These are phyloP conservation scores for Polypedilum pembai DNA, from an alignment of 1,140 invertebrate species.

Conservation along the genomic window DNA sequence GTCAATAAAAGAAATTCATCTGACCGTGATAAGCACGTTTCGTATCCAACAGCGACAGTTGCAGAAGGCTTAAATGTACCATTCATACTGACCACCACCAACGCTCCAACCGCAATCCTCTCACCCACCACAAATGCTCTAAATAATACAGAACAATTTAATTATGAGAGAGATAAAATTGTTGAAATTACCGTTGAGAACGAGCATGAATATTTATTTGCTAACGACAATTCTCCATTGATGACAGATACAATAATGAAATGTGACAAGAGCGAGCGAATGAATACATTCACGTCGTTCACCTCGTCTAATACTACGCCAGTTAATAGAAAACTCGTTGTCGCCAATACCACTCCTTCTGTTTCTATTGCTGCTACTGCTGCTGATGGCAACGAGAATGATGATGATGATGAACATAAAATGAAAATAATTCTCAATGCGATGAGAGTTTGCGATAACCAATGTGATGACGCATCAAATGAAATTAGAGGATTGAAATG, in stretches of 20 bases:
- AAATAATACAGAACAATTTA: conserved; percentile 24
- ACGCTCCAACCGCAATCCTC: too few relatives aligned
- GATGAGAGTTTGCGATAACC: background rate
- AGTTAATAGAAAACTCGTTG: too few relatives aligned
- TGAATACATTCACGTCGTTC: too few relatives aligned
- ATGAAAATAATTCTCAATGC: background rate
- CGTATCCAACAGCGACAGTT: background rate
- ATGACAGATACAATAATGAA: background rate
- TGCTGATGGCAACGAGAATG: background rate
- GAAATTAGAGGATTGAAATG: conserved; percentile 12
- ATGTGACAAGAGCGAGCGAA: background rate
- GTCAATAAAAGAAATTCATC: background rate
- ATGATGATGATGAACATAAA: background rate
- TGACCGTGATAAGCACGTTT: background rate
- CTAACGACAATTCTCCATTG: background rate
- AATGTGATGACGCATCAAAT: conserved; percentile 17
- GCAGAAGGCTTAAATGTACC: background rate
- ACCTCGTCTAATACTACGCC: too few relatives aligned
- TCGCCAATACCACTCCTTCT: too few relatives aligned
- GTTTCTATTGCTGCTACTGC: background rate
- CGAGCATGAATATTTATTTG: background rate
- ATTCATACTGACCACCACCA: background rate
- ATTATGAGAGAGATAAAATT: conserved; percentile 25
- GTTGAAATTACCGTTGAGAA: background rate
- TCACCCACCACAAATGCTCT: background rate